Evolutionary conservation across 2,888 invertebrate genomes (phyloP), one percentile per base, ranked within the genome.

Genomic region (Gisinianus flammeolus): DNA sequence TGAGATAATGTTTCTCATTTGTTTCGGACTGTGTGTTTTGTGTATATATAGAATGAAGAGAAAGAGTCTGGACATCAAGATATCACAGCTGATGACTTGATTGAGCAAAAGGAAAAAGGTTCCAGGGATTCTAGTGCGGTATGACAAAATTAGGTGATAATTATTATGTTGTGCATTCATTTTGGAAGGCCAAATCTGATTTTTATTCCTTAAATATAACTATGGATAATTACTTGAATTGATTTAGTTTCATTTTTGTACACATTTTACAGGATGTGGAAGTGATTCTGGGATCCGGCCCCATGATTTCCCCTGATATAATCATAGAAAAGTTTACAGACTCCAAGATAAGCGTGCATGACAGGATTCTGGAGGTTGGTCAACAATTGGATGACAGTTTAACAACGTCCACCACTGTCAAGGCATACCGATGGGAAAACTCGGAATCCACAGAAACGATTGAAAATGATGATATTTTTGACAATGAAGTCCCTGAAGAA

Each of bases 251-350:
- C 16, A 10, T 44, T 10, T 44, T 10, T 44, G 16, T 44, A 10
- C 16, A 10, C 16, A 16, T 12, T 12, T 58, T 5, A 58, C 30
- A 83, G 82, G 82, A 83, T 31, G 72, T 80, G 8, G 82, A 82
- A 78, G 78, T 82, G 10, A 76, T 83, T 56, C 76, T 84, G 1
- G 82, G 75, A n/a, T 67, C 81, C 44, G 80, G 80, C 3, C 83
- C 83, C 4, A 81, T 84, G 80, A 64, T 83, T 30, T 83, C 84
- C 12, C 84, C 84, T 35, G 82, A 83, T 66, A 82, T 84, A 22
- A 75, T 83, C 28, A 78, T 83, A n/a, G 81, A 81, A 6, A 79
- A 81, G 12, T 83, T 79, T 62, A 79, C 82, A 2, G 81, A 82
- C 64, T 81, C 83, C 2, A 83, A 80, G 77, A 74, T 84, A 5